These are phyloP conservation scores for Drosophila bocqueti DNA, from an alignment of 1,140 invertebrate genomes.

Conservation along the genomic window DNA sequence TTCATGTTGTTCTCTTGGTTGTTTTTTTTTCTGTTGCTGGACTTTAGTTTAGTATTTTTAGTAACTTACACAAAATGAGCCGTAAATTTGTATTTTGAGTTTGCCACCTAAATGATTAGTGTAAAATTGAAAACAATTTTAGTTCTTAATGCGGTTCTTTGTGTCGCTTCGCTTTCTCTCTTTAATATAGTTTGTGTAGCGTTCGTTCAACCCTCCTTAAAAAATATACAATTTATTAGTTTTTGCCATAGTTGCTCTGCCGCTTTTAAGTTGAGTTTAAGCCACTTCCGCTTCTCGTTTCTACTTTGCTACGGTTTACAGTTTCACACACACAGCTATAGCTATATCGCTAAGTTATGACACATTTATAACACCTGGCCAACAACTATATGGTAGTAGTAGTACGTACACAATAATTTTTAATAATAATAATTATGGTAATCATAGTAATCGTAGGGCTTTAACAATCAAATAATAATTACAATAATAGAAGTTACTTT, in stretches of 20 bases:
- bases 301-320: conserved; percentile 42
- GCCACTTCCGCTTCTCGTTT: conserved; percentile 8
- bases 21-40: conserved; percentile 33
- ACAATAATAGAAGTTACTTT: conserved; percentile 50
- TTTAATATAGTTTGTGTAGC: conserved; percentile 32
- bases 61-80: conserved; percentile 58
- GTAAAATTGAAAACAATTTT: conserved; percentile 80
- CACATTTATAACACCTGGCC: conserved; percentile 48
- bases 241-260: conserved; percentile 56
- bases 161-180: conserved; percentile 17
- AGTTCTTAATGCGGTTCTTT: conserved; percentile 43
- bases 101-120: conserved; percentile 47
- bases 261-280: conserved; percentile 36
- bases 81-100: conserved; percentile 50
- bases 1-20: conserved; percentile 20
- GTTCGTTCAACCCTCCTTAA: conserved; percentile 20
- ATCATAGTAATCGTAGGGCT: conserved; percentile 47
- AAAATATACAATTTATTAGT: conserved; percentile 64
- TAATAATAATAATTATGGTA: conserved; percentile 47
- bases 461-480: conserved; percentile 49
- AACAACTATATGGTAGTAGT: conserved; percentile 40
- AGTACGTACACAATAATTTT: conserved; percentile 45
- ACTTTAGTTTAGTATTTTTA: conserved; percentile 42
- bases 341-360: conserved; percentile 40
- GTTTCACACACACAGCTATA: conserved; percentile 38